These are phyloP conservation scores for Cinclus cinclus DNA, from an alignment of 2,113 vertebrate species.

Conservation along the genomic window DNA sequence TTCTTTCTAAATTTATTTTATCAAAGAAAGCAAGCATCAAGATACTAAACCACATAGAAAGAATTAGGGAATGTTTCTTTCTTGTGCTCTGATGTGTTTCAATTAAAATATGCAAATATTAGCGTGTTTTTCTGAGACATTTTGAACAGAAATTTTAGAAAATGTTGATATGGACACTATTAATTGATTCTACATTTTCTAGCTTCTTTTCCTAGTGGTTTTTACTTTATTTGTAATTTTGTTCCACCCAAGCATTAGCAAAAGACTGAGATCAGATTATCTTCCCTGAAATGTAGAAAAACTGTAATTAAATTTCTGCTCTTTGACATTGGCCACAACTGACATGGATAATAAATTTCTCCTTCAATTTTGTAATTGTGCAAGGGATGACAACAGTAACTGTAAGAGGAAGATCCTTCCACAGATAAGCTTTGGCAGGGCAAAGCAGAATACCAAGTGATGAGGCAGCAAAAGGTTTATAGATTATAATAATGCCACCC, in stretches of 20 bases:
- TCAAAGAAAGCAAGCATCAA: neutral
- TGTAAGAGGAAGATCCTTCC: neutral
- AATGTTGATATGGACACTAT: neutral
- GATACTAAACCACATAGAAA: neutral
- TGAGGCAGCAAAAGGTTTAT: neutral
- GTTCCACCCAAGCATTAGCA: constrained; percentile 1
- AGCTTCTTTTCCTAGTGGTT: constrained; percentile 29
- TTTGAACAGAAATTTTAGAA: neutral
- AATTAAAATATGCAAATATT: constrained; percentile 43
- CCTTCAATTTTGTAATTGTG: neutral
- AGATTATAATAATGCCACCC: neutral
- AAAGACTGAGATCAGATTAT: constrained; percentile 16
- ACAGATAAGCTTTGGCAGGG: neutral
- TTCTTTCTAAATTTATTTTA: neutral
- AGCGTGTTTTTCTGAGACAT: neutral
- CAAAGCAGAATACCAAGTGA: constrained; percentile 11
- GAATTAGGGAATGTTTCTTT: neutral
- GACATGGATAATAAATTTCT: neutral
- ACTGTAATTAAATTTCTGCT: constrained; percentile 40
- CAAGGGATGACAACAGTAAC: neutral
- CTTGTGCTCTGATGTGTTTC: neutral
- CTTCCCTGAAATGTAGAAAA: constrained; percentile 5
- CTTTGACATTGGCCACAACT: neutral
- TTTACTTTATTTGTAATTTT: constrained; percentile 52
- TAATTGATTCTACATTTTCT: constrained; percentile 39